Evolutionary conservation across 2,113 vertebrate genomes (phyloP).

Genomic region (Etheostoma cragini): DNA sequence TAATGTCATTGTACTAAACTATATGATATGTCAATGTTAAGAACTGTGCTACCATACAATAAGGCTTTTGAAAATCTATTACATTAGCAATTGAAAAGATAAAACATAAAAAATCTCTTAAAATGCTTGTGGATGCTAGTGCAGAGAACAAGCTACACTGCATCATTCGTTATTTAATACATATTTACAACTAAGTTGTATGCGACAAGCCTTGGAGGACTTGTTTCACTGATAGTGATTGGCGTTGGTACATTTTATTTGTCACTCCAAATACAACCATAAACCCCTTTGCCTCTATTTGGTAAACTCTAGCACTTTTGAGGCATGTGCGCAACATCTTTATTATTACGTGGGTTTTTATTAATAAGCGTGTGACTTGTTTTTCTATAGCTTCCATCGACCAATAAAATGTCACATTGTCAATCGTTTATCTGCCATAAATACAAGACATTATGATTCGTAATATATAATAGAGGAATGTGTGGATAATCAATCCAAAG

Average conservation of each 20-base stretch:
- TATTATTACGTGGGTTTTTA: conserved; percentile 25
- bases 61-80: background rate
- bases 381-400: background rate
- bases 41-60: background rate
- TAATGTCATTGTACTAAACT: background rate
- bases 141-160: background rate
- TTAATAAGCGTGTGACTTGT: background rate
- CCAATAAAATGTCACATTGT: background rate
- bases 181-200: background rate
- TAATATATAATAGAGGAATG: background rate
- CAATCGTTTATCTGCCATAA: background rate
- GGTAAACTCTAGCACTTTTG: background rate
- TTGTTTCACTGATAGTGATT: background rate
- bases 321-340: conserved; percentile 2
- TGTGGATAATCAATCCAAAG: background rate
- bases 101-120: background rate
- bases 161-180: background rate
- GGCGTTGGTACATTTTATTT: background rate
- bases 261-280: background rate
- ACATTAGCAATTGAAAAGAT: background rate
- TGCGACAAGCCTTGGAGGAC: background rate
- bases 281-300: background rate
- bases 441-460: background rate
- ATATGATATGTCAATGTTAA: background rate
- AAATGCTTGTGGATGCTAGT: background rate